phyloP scores from a whole-genome alignment of 2,113 vertebrate genomes.

The Macaca mulatta region DNA sequence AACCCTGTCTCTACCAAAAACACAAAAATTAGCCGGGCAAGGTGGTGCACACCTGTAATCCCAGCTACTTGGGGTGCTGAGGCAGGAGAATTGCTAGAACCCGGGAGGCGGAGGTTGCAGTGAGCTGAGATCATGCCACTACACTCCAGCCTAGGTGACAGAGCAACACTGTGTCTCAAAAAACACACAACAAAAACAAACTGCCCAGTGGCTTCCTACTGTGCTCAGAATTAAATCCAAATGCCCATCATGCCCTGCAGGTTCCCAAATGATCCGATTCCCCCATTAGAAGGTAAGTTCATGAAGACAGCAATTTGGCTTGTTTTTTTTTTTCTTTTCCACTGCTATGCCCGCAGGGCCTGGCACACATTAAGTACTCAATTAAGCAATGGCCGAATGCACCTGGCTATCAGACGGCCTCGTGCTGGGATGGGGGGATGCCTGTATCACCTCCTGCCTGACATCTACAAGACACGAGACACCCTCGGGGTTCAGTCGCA shows the following conservation, averaged over 20 bases:
- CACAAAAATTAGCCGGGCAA: too few relatives aligned
- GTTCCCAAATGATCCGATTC: accelerated
- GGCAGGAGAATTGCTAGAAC: too few relatives aligned
- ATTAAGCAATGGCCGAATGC: not conserved
- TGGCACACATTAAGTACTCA: not conserved
- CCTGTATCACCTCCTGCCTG: not conserved
- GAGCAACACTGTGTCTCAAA: too few relatives aligned
- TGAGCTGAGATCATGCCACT: not conserved
- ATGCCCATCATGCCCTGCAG: accelerated
- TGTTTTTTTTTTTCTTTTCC: too few relatives aligned
- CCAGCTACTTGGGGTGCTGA: too few relatives aligned
- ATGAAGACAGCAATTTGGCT: not conserved
- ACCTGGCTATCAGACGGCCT: not conserved
- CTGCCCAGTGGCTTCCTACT: accelerated
- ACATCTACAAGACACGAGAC: not conserved
- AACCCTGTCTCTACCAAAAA: too few relatives aligned
- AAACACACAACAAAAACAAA: not conserved
- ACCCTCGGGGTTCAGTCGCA: accelerated
- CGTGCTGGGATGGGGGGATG: accelerated
- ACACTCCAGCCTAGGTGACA: too few relatives aligned
- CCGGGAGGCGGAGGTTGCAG: too few relatives aligned
- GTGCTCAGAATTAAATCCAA: not conserved
- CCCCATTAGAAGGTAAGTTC: not conserved
- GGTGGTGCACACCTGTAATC: too few relatives aligned
- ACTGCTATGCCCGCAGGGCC: not conserved